These are phyloP conservation scores for Geotria australis DNA, from an alignment of 2,797 vertebrate species.

Conservation along the genomic window DNA sequence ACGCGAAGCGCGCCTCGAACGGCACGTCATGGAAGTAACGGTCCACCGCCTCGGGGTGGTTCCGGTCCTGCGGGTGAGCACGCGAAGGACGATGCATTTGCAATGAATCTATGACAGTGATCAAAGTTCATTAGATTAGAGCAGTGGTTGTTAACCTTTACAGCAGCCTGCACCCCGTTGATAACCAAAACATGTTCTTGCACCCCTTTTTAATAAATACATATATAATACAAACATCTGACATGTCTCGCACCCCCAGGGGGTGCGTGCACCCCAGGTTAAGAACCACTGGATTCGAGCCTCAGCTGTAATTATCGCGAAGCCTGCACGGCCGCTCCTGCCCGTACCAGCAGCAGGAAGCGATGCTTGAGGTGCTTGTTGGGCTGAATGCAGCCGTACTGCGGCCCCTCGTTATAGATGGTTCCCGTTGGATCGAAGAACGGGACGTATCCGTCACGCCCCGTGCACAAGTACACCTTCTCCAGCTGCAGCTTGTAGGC, in stretches of 20 bases:
- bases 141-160: no score
- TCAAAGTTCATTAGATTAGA: no score
- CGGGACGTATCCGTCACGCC: conserved; percentile 65
- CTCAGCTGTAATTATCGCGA: no score
- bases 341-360: conserved; percentile 55
- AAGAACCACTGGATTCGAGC: no score
- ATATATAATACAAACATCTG: no score
- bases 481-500: conserved; percentile 78
- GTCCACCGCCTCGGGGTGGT: conserved; percentile 59
- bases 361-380: conserved; percentile 77
- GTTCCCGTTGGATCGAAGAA: conserved; percentile 89
- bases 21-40: conserved; percentile 71
- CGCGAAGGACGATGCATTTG: neutral
- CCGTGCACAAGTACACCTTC: conserved; percentile 87
- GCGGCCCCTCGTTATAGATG: conserved; percentile 69
- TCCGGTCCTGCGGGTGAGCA: conserved; percentile 32
- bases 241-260: no score
- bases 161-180: no score
- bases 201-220: no score
- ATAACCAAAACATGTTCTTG: no score
- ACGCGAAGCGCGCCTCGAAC: conserved; percentile 68
- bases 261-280: no score
- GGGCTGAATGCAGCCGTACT: conserved; percentile 87
- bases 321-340: no score
- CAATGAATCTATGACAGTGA: neutral